These are phyloP conservation scores for Oreochromis spilurus DNA, from an alignment of 2,113 vertebrate species.

Conservation along the genomic window DNA sequence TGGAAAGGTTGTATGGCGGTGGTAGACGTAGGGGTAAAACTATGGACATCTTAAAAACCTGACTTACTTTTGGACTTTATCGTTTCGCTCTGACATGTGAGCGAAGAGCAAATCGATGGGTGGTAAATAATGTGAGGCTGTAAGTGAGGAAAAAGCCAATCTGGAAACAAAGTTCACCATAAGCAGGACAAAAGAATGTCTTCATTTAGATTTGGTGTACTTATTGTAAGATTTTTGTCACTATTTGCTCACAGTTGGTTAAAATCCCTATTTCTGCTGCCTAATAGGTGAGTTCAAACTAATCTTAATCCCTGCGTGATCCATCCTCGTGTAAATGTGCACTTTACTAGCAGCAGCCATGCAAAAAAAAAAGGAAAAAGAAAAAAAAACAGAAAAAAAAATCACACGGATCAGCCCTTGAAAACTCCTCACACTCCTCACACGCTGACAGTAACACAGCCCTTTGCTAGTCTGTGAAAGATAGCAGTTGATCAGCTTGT, in stretches of 20 bases:
- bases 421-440: constrained; percentile 52
- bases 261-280: background rate
- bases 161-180: background rate
- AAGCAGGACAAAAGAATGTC: background rate
- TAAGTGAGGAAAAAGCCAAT: background rate
- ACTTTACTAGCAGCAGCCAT: constrained; percentile 32
- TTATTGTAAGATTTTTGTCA: background rate
- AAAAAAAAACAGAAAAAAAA: background rate
- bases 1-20: background rate
- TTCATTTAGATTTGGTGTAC: background rate
- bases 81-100: background rate
- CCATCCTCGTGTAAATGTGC: background rate
- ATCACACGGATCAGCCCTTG: constrained; percentile 70
- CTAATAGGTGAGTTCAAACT: background rate
- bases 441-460: constrained; percentile 55
- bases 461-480: constrained; percentile 61
- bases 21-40: background rate
- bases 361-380: background rate
- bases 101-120: background rate
- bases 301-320: background rate
- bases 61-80: background rate
- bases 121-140: background rate
- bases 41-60: background rate
- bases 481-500: constrained; percentile 28
- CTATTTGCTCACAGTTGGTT: background rate